Evolutionary conservation across 2,113 vertebrate genomes (phyloP), one percentile per base, ranked within the genome.

Genomic region (Mirza zaza): DNA sequence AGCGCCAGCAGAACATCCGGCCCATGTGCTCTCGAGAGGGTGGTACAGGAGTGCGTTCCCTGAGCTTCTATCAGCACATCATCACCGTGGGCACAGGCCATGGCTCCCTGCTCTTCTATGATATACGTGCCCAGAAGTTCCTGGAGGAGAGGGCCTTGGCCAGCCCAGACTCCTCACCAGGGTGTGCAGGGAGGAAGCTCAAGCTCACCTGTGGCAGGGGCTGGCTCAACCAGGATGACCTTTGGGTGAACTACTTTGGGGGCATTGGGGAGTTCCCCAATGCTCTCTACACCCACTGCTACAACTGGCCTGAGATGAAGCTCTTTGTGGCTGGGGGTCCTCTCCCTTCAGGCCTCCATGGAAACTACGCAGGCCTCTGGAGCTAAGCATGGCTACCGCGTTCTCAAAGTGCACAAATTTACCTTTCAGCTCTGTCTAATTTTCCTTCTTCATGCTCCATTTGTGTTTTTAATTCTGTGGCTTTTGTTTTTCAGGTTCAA

Each of bases 261-360:
- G 99, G 99, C 80, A 98, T 99, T 88, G 98, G 98, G 95, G 99
- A 98, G 93, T 99, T 99, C 98, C 99, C 99, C 76, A 99, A 99
- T 12, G 99, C 99, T 1, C 99, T 99, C 98, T 99, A 99, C 98
- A 99, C 99, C 8, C 99, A 99, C 98, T 99, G 99, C 98, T 99
- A 99, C n/a, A 99, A 99, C 96, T 99, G 99, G 87, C 99, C 99
- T 0, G 99, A 99, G 98, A 99, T 99, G 86, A 99, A 99, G 97
- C 99, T 99, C 83, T 99, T 99, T 14, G 99, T 99, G 94, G 99
- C 99, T n/a, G 99, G 99, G 23, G 99, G 99, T 2, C 99, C 99
- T 0, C 99, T 99, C 84, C 99, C 99, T 94, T 99, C 99, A 3
- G 99, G 99, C 95, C 99, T 99, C 82, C 99, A 99, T 0, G 99